Base-by-base conservation (phyloP, 2,113 vertebrate genomes). In the human (Homo sapiens) region DNA sequence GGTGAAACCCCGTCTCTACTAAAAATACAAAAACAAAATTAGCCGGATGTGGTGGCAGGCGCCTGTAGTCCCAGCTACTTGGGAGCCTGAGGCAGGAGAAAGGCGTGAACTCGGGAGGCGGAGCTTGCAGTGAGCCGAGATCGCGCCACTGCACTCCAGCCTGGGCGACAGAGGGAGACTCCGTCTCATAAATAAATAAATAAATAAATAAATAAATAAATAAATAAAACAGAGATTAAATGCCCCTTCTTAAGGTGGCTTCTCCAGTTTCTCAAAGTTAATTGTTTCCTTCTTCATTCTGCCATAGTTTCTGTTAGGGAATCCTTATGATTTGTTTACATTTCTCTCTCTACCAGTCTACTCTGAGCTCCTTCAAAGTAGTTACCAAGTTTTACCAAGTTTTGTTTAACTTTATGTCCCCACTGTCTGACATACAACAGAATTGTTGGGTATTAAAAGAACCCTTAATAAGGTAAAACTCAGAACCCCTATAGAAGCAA, bases 321-420 rank as follows among this genome's bases (percentile, higher is more conserved):
- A 81, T 38, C 83, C 73, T 93, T 61, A 80, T 52, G 59, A 55
- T 30, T 94, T 92, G n/a, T 93, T 96, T 91, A 96, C n/a, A 32
- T 85, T 43, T 94, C 73, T 89, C 7, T 91, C 57, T 85, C 89
- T 3, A 45, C 40, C 68, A 11, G 75, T 89, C 14, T 55, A 59
- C 43, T 93, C 35, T 70, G 9, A 78, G 35, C 5, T 89, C 17
- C 59, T 79, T 61, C 40, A 96, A 91, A 14, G 35, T 66, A 57
- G 2, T 59, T 10, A 59, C 27, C 66, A n/a, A 35, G 66, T 64
- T 64, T 64, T 68, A 68, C 16, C 30, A n/a, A 52, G 27, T 57
- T 83, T 94, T 92, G 55, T 90, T 97, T 89, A 93, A 79, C 43
- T 83, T 79, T 72, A 48, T 2, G 59, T 78, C 57, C 55, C 23